These are phyloP conservation scores for Phortica variegata DNA, from an alignment of 1,140 invertebrate genomes.

Conservation along the genomic window DNA sequence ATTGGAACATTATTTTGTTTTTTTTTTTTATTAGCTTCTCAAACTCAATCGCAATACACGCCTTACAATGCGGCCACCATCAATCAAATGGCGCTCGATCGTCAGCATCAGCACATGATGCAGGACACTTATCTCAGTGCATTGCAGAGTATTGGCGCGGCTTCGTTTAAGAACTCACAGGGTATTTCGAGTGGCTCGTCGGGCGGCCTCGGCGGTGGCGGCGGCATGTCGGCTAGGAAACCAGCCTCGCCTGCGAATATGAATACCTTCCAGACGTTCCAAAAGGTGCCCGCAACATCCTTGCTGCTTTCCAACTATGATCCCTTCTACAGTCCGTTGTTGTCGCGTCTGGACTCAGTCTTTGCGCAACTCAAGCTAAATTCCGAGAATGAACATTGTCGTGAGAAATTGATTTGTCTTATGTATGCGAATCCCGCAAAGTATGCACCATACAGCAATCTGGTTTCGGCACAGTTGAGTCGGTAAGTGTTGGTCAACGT, in stretches of 20 bases:
- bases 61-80: slow-evolving; percentile 35
- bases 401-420: slow-evolving; percentile 78
- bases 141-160: slow-evolving; percentile 44
- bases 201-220: slow-evolving; percentile 25
- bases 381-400: slow-evolving; percentile 65
- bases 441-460: slow-evolving; percentile 81
- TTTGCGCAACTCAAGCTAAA: slow-evolving; percentile 72
- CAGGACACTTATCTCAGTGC: slow-evolving; percentile 48
- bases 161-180: slow-evolving; percentile 49
- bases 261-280: slow-evolving; percentile 68
- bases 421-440: slow-evolving; percentile 84
- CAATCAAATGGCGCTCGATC: slow-evolving; percentile 35
- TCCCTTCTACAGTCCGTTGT: slow-evolving; percentile 80
- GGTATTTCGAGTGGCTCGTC: slow-evolving; percentile 40
- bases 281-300: slow-evolving; percentile 79
- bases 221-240: slow-evolving; percentile 33
- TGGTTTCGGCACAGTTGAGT: slow-evolving; percentile 83
- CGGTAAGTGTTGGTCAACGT: slow-evolving; percentile 69
- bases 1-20: not conserved
- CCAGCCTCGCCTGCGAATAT: slow-evolving; percentile 41
- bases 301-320: slow-evolving; percentile 81
- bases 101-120: slow-evolving; percentile 38
- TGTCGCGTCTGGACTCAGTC: slow-evolving; percentile 78
- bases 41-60: slow-evolving; percentile 42
- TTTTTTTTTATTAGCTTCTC: slow-evolving; percentile 37